A percentile compares a stretch with the other conserved stretches of the same genome.
phyloP scores from a whole-genome alignment of 2,888 invertebrate species.

The Eumacrocentrus americanus region DNA sequence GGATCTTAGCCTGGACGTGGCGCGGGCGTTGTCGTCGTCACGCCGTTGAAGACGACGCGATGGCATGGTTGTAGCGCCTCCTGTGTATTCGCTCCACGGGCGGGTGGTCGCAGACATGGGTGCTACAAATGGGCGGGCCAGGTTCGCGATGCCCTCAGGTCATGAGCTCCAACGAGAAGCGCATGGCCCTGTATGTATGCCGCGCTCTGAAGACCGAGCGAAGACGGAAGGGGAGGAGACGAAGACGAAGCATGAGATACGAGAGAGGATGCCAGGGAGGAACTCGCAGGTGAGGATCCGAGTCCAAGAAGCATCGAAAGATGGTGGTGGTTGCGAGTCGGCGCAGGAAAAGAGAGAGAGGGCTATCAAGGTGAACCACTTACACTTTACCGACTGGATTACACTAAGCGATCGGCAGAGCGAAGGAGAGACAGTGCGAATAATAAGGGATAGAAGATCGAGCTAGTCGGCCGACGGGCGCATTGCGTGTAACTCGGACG shows the following conservation, averaged over 20 bases:
- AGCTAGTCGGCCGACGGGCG: slow-evolving; percentile 14
- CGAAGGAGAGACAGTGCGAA: not conserved
- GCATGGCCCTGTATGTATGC: slow-evolving; percentile 48
- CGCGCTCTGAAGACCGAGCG: slow-evolving; percentile 30
- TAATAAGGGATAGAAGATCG: not conserved
- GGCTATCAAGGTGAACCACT: slow-evolving; percentile 59
- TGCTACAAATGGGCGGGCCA: slow-evolving; percentile 59
- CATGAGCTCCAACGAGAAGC: slow-evolving; percentile 41
- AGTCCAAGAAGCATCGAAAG: slow-evolving; percentile 21
- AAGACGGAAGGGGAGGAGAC: slow-evolving; percentile 15
- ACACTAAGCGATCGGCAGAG: slow-evolving; percentile 55
- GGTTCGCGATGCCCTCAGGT: slow-evolving; percentile 54
- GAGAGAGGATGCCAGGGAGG: slow-evolving; percentile 22
- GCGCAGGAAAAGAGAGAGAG: slow-evolving; percentile 41
- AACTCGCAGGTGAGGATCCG: slow-evolving; percentile 29
- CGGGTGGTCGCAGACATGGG: slow-evolving; percentile 57
- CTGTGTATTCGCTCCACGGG: slow-evolving; percentile 50
- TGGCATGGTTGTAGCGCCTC: slow-evolving; percentile 36
- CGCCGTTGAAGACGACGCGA: slow-evolving; percentile 21
- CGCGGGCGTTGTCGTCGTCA: not conserved
- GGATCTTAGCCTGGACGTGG: slow-evolving; percentile 29
- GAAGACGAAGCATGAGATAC: slow-evolving; percentile 27
- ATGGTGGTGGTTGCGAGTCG: slow-evolving; percentile 27
- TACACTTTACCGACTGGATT: slow-evolving; percentile 59
- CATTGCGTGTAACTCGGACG: slow-evolving; percentile 29